Evolutionary conservation across 35 echinoderm and acorn worm species (phyloP).

Genomic region (Acanthaster planci): DNA sequence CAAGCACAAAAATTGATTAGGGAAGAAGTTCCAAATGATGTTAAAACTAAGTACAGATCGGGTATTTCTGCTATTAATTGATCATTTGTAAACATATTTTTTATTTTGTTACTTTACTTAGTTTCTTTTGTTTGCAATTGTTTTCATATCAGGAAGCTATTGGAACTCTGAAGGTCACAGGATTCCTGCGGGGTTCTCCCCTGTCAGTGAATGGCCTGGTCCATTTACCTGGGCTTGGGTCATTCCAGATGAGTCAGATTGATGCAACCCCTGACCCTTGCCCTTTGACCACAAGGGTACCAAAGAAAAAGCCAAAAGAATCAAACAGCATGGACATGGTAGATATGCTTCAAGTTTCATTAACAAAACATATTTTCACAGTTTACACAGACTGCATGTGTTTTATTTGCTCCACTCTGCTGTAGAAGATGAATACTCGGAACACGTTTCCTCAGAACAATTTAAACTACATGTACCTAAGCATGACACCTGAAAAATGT

Average conservation of each 20-base stretch:
- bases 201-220: conserved; percentile 92
- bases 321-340: conserved; percentile 60
- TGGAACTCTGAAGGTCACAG: conserved; percentile 91
- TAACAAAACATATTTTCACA: conserved; percentile 4
- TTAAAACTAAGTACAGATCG: too few relatives aligned
- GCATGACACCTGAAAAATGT: too few relatives aligned
- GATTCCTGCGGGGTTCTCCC: conserved; percentile 75
- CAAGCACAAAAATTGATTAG: too few relatives aligned
- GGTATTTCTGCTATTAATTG: not conserved
- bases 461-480: too few relatives aligned
- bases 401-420: too few relatives aligned
- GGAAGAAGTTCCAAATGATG: too few relatives aligned
- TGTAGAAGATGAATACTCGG: too few relatives aligned
- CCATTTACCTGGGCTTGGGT: conserved; percentile 86
- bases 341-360: conserved; percentile 18
- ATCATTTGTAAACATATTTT: not conserved
- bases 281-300: conserved; percentile 65
- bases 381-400: too few relatives aligned
- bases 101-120: not conserved
- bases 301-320: conserved; percentile 43
- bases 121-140: not conserved
- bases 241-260: conserved; percentile 93
- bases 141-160: conserved; percentile 50
- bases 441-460: too few relatives aligned
- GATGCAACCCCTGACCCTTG: conserved; percentile 84